Conservation (phyloP, 2,888 invertebrate species). For the Clistopyga incitator region DNA sequence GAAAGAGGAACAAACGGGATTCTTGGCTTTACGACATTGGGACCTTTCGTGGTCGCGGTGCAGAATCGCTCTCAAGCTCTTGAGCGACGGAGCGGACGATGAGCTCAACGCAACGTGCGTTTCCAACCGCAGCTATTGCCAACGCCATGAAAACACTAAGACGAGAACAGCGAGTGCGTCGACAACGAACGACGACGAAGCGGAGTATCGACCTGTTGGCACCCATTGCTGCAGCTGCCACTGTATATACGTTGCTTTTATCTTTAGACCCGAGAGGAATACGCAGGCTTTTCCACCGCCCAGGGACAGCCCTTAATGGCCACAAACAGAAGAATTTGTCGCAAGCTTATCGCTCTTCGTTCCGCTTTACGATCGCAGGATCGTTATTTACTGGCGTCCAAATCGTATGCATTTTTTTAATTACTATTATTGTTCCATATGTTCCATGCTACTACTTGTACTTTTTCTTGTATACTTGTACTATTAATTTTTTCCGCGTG, state of each 20-base stretch:
- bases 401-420: not conserved
- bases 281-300: constrained; percentile 28
- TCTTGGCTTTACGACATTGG: constrained; percentile 49
- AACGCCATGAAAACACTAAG: constrained; percentile 45
- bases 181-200: constrained; percentile 31
- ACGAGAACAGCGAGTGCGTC: constrained; percentile 29
- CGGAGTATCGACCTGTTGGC: constrained; percentile 81
- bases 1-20: constrained; percentile 43
- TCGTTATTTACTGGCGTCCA: not conserved
- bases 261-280: constrained; percentile 75
- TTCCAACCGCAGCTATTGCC: constrained; percentile 31
- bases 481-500: too few relatives aligned
- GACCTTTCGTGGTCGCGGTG: constrained; percentile 36
- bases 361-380: not conserved
- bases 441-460: not conserved
- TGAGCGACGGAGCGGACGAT: not conserved
- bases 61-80: not conserved
- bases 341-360: constrained; percentile 2
- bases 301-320: constrained; percentile 21
- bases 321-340: not conserved
- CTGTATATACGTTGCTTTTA: constrained; percentile 75
- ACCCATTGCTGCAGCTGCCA: constrained; percentile 72
- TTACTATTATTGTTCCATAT: not conserved
- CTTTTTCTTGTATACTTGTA: too few relatives aligned
- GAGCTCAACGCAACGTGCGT: constrained; percentile 17